phyloP scores from a whole-genome alignment of 2,113 vertebrate species.

The Dicaeum eximium region DNA sequence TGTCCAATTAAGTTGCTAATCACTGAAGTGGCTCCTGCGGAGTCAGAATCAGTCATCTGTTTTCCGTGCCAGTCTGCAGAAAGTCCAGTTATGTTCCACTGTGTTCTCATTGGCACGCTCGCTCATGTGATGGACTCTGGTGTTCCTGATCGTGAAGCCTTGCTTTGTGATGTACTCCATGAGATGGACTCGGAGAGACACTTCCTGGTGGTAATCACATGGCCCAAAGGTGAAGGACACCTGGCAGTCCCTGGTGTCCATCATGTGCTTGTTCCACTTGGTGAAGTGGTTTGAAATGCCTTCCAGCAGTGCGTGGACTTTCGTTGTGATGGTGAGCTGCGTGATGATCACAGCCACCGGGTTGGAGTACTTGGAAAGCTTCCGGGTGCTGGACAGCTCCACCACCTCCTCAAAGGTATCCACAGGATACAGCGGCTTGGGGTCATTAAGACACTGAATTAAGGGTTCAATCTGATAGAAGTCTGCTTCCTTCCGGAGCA shows the following conservation, averaged over 20 bases:
- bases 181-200: slow-evolving; percentile 91
- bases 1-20: neutral
- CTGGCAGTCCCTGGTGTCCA: slow-evolving; percentile 98
- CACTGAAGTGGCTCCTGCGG: neutral
- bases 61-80: slow-evolving; percentile 93
- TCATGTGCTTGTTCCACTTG: slow-evolving; percentile 99
- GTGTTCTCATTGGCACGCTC: slow-evolving; percentile 98
- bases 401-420: slow-evolving; percentile 97
- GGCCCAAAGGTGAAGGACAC: slow-evolving; percentile 98
- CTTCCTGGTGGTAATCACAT: slow-evolving; percentile 97
- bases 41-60: slow-evolving; percentile 85
- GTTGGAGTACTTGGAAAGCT: slow-evolving; percentile 98
- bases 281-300: slow-evolving; percentile 97
- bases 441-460: slow-evolving; percentile 92
- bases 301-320: slow-evolving; percentile 91
- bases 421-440: slow-evolving; percentile 91
- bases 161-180: slow-evolving; percentile 99
- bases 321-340: slow-evolving; percentile 94
- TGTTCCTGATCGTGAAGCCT: slow-evolving; percentile 95
- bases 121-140: slow-evolving; percentile 97
- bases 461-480: slow-evolving; percentile 88
- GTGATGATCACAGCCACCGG: slow-evolving; percentile 98
- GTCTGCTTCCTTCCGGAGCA: slow-evolving; percentile 85
- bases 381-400: slow-evolving; percentile 95
- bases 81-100: slow-evolving; percentile 99